Percentiles rank a stretch among this genome's conserved stretches.
These are phyloP conservation scores for Latrodectus hesperus DNA, from an alignment of 2,888 invertebrate genomes.

Conservation along the genomic window DNA sequence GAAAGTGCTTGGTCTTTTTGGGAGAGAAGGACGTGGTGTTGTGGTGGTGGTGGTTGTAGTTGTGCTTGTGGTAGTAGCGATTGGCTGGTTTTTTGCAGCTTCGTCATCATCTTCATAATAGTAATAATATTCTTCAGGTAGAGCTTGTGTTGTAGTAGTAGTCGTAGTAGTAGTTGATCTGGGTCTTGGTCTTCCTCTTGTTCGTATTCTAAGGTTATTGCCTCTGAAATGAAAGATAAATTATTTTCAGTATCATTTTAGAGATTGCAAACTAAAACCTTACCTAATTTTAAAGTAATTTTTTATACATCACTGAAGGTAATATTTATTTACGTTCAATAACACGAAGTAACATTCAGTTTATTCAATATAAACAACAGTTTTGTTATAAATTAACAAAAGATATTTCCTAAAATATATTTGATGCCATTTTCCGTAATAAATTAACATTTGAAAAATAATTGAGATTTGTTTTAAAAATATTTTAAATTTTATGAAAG, in stretches of 20 bases:
- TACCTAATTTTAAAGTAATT: no score
- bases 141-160: conserved; percentile 65
- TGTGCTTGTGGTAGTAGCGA: conserved; percentile 74
- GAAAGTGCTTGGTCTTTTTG: conserved; percentile 73
- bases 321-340: no score
- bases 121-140: conserved; percentile 61
- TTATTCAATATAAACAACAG: no score
- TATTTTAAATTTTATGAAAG: no score
- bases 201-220: neutral
- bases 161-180: conserved; percentile 70
- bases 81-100: conserved; percentile 47
- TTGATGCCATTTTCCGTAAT: no score
- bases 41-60: conserved; percentile 73
- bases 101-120: conserved; percentile 70
- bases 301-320: no score
- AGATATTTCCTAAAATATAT: no score
- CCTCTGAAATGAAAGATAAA: conserved; percentile 15
- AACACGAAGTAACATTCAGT: no score
- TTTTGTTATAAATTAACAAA: no score
- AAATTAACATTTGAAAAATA: no score
- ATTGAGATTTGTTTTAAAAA: no score
- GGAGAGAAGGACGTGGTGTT: conserved; percentile 60
- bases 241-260: neutral
- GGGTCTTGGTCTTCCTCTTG: conserved; percentile 7
- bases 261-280: no score